Evolutionary conservation across 2,113 vertebrate genomes (phyloP).

Genomic region (Sakesphorus luctuosus): DNA sequence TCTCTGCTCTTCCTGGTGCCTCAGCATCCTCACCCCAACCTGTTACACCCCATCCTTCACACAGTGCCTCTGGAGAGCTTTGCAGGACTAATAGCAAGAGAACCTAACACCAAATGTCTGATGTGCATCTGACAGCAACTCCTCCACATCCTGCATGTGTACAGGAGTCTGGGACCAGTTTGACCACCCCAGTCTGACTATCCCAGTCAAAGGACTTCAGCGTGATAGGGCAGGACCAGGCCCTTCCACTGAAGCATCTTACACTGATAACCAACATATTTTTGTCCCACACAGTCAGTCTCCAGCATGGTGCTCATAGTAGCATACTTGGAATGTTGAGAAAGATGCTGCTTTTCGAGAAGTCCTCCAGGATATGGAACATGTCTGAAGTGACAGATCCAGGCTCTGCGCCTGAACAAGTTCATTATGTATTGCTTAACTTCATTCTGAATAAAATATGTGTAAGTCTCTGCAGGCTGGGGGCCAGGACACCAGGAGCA

Average conservation of each 20-base stretch:
- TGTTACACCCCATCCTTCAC: background rate
- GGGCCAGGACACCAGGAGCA: constrained; percentile 53
- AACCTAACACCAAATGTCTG: background rate
- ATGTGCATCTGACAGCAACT: background rate
- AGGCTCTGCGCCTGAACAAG: constrained; percentile 46
- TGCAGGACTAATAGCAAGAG: background rate
- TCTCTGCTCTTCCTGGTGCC: background rate
- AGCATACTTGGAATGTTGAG: fast-evolving
- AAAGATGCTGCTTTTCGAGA: constrained; percentile 18
- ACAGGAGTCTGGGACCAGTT: background rate
- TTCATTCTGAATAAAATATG: constrained; percentile 39
- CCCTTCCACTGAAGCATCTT: background rate
- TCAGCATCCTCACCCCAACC: background rate
- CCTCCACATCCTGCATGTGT: background rate
- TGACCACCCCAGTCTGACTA: background rate
- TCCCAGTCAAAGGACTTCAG: background rate
- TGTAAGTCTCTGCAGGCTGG: constrained; percentile 39
- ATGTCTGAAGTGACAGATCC: constrained; percentile 53
- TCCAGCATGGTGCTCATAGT: background rate
- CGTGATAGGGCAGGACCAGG: background rate
- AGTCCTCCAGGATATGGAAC: constrained; percentile 44
- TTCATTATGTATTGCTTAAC: constrained; percentile 54
- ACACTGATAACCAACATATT: too few relatives aligned
- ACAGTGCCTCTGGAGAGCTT: background rate
- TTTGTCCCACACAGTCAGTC: background rate